Base-by-base conservation (phyloP, 2,888 invertebrate species). In the Cheiracanthium punctorium region DNA sequence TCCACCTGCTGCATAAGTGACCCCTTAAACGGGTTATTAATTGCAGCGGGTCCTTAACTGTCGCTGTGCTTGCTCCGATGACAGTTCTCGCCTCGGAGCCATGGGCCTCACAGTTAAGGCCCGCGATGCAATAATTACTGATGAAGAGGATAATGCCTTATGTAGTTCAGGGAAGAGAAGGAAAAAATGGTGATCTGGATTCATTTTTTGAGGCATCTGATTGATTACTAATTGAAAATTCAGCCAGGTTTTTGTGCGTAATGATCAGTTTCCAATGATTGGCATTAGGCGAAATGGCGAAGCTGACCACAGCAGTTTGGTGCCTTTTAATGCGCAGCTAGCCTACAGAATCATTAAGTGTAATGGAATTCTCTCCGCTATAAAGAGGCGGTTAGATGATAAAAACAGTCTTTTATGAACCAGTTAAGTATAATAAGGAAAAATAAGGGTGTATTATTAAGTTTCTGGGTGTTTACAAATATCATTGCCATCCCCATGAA, bases 11-110 rank as follows among this genome's bases (percentile, higher is more conserved):
- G 10, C 58, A 20, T 48, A 85, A 85, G 67, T 85, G 84, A 77
- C 77, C 72, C 82, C 58, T 72, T 84, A 74, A 85, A 85, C 79
- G 84, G 79, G 84, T 85, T 85, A 85, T 85, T 85, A 85, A 85
- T 85, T 85, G 79, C 69, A 10, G 30, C 52, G 7, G 71, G 82
- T 71, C 72, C 65, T 64, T 76, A 79, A 79, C 52, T 85, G 82
- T 84, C 82, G 77, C 77, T 30, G 67, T 85, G 79, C 29, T 79
- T 79, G 79, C 84, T 4, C 74, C 79, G 84, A 79, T 85, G 84
- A 85, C 84, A 85, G 84, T 48, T 79, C 52, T 58, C 79, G 70
- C 79, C 84, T 67, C 73, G 70, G 20, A 58, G 73, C 77, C 33
- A 32, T 14, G 79, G 84, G 84, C 84, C 79, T 74, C 84, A 24